Evolutionary conservation across 2,113 vertebrate genomes (phyloP).

Genomic region (Anoura caudifer): DNA sequence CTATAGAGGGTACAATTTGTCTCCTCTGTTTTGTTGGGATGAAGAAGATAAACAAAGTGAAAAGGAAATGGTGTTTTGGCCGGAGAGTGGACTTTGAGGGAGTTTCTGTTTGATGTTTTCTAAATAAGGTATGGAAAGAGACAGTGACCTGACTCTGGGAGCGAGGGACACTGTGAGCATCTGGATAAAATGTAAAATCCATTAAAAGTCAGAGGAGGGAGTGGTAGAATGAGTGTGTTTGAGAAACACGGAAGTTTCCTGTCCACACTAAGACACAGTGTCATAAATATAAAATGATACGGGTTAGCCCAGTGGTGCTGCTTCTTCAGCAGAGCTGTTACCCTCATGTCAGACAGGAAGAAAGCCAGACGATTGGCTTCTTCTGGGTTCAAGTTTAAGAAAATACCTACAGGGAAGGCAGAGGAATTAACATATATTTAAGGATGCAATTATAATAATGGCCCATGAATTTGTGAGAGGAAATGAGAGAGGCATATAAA

Average conservation of each 20-base stretch:
- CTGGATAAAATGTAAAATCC: neutral
- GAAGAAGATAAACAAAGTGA: neutral
- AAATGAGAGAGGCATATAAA: neutral
- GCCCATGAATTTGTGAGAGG: neutral
- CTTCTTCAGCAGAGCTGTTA: neutral
- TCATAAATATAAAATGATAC: neutral
- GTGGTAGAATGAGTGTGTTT: neutral
- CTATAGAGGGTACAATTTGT: neutral
- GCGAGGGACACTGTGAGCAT: neutral
- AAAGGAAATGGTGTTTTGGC: neutral
- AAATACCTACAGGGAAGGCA: neutral
- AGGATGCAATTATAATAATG: neutral
- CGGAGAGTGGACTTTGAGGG: neutral
- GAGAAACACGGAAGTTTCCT: neutral
- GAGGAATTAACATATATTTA: neutral
- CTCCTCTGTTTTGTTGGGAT: neutral
- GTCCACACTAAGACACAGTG: too few species aligned
- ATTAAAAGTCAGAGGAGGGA: too few species aligned
- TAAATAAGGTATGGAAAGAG: neutral
- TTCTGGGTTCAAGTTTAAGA: neutral
- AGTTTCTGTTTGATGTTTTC: neutral
- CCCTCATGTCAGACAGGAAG: neutral
- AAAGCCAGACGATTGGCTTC: neutral
- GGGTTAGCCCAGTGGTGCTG: neutral
- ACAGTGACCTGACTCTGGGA: neutral